Conservation (phyloP, 2,797 vertebrate species). For the Characodon lateralis region DNA sequence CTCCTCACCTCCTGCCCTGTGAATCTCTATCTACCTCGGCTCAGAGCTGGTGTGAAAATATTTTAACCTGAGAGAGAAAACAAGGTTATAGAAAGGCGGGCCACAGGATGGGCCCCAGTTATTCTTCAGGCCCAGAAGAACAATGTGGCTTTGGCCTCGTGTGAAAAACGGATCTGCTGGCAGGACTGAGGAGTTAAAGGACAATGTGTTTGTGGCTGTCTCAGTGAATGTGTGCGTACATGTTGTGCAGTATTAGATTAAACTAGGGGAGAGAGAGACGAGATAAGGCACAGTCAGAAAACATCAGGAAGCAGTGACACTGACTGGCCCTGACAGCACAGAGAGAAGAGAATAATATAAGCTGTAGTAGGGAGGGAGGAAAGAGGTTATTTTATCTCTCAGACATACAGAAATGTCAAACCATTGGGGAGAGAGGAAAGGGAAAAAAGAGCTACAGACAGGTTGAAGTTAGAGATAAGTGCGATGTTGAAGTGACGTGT, state of each 20-base stretch:
- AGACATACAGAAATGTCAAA: constrained; percentile 56
- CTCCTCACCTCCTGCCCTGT: constrained; percentile 55
- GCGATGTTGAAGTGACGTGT: constrained; percentile 10
- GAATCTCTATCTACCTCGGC: constrained; percentile 56
- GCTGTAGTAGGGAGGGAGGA: constrained; percentile 13
- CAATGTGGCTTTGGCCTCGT: constrained; percentile 45
- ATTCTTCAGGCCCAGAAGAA: constrained; percentile 62
- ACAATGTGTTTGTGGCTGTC: background rate
- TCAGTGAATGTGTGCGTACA: background rate
- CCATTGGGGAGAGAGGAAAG: constrained; percentile 12
- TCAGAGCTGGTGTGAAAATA: constrained; percentile 69
- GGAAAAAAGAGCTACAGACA: constrained; percentile 28
- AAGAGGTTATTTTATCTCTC: constrained; percentile 52
- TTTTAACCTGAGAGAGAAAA: constrained; percentile 63
- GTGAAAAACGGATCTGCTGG: constrained; percentile 32
- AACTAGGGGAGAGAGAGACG: constrained; percentile 1
- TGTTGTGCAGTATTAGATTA: constrained; percentile 14
- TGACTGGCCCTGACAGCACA: constrained; percentile 42
- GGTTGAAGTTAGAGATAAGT: constrained; percentile 53
- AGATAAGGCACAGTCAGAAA: constrained; percentile 40
- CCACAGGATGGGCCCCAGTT: constrained; percentile 62
- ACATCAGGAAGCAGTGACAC: constrained; percentile 52
- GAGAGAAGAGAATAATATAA: constrained; percentile 49
- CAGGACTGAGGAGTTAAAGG: constrained; percentile 32
- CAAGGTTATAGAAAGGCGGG: constrained; percentile 60